Base-by-base conservation (phyloP, 2,797 vertebrate species). In the Linurgus olivaceus region DNA sequence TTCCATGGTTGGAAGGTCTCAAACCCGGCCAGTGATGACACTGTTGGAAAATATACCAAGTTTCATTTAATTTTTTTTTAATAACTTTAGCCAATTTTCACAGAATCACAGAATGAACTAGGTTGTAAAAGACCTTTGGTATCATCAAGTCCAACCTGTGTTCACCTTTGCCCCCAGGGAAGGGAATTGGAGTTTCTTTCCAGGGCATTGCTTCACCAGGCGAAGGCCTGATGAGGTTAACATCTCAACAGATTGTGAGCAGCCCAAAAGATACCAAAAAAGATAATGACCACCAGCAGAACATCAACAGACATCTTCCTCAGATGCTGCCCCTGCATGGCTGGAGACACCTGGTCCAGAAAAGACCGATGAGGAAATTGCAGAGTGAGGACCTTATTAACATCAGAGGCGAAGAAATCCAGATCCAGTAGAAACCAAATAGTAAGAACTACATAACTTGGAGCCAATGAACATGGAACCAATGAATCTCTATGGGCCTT, bases 151-250 rank as follows among this genome's bases (percentile, higher is more conserved):
- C 25, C 51, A 65, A 74, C 11, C 51, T 66, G 9, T 26, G 51
- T 42, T 66, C 1, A 1, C 21, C 25, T 65, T 74, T 42, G 25
- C 25, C 5, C 7, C 1, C 0, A 6, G 11, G 11, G 13, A 35
- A 35, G 14, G 17, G 7, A 31, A 57, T 21, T 17, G 14, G n/a
- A 54, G 10, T 35, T 65, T 73, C 42, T 33, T 57, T 57, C 31
- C 35, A 55, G 31, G 42, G 31, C 20, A 57, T 17, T 57, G 13
- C 20, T 83, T 13, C 20, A 42, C 17, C 35, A 63, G 17, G 68
- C 5, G 18, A 47, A 72, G 35, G 29, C 42, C 50, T 29, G 13
- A 24, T 47, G 13, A 72, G 33, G 3, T 55, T 55, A 65, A 48
- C 10, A 73, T 55, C 50, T 73, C 50, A 57, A 21, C 6, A 40